A percentile compares a stretch with the other conserved stretches of the same genome.
Evolutionary conservation across 2,113 vertebrate genomes (phyloP).

Genomic region (Zosterops lateralis): DNA sequence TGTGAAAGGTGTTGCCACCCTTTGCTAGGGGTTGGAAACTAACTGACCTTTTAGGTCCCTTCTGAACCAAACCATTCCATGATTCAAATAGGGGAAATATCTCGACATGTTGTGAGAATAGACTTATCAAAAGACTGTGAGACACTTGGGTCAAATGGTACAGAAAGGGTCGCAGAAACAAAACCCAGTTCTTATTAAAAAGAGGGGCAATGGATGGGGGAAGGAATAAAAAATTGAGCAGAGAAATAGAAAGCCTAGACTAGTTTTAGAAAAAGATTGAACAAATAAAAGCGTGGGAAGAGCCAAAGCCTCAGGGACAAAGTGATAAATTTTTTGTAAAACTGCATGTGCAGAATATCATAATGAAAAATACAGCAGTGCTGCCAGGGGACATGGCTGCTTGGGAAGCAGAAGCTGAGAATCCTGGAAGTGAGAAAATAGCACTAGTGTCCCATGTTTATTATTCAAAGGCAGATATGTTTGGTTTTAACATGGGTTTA

Average conservation of each 20-base stretch:
- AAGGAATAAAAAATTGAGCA: not conserved
- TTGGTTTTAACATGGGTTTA: not conserved
- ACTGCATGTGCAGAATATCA: not conserved
- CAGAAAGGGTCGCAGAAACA: not conserved
- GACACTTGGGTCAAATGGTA: not conserved
- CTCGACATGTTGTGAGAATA: not conserved
- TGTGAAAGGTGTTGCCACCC: not conserved
- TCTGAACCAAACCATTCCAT: not conserved
- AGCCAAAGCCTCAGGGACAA: constrained; percentile 2
- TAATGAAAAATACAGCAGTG: constrained; percentile 22
- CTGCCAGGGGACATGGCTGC: not conserved
- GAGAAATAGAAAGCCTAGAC: not conserved
- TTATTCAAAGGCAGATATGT: not conserved
- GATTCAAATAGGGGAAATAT: not conserved
- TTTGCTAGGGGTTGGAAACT: not conserved
- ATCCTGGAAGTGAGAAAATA: not conserved
- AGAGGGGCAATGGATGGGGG: not conserved
- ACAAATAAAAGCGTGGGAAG: not conserved
- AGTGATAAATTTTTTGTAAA: not conserved
- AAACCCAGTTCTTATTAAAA: not conserved
- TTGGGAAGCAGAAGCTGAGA: not conserved
- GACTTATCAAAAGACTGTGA: not conserved
- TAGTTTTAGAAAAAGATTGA: not conserved
- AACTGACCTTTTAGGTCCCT: not conserved
- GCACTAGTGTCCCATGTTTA: not conserved